These are phyloP conservation scores for Drosophila bocqueti DNA, from an alignment of 1,140 invertebrate species.

Conservation along the genomic window DNA sequence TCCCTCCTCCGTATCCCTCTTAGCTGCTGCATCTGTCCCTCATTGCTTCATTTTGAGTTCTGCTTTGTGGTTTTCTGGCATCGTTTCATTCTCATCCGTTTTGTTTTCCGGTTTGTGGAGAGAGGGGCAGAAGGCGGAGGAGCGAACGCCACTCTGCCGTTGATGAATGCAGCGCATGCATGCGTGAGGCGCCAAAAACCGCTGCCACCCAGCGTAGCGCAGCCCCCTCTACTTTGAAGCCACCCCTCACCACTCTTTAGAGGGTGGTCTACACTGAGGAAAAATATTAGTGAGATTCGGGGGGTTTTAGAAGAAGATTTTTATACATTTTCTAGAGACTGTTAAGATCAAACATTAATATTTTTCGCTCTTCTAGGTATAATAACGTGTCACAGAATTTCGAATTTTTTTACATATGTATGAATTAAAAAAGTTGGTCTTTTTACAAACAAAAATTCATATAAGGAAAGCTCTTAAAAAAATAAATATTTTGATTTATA, in stretches of 20 bases:
- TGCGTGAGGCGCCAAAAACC: conserved; percentile 66
- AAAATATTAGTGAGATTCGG: not conserved
- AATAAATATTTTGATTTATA: too few species aligned
- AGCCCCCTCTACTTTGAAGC: conserved; percentile 16
- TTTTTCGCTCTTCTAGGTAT: too few species aligned
- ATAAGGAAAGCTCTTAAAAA: too few species aligned
- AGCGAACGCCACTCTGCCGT: conserved; percentile 47
- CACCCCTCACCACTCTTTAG: not conserved
- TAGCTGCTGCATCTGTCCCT: conserved; percentile 13
- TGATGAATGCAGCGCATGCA: conserved; percentile 82
- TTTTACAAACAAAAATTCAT: too few species aligned
- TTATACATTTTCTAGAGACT: not conserved
- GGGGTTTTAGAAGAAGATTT: not conserved
- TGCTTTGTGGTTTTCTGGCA: conserved; percentile 61
- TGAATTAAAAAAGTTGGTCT: too few species aligned
- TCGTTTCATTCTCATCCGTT: conserved; percentile 75
- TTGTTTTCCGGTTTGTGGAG: conserved; percentile 62
- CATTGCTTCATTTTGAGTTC: conserved; percentile 42
- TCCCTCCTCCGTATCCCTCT: not conserved
- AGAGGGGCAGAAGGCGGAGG: not conserved
- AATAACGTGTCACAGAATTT: too few species aligned
- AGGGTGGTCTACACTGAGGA: not conserved
- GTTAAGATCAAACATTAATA: too few species aligned
- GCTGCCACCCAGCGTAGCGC: conserved; percentile 38
- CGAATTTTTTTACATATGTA: too few species aligned